Base-by-base conservation (phyloP, 2,113 vertebrate species). In the Oophaga pumilio region DNA sequence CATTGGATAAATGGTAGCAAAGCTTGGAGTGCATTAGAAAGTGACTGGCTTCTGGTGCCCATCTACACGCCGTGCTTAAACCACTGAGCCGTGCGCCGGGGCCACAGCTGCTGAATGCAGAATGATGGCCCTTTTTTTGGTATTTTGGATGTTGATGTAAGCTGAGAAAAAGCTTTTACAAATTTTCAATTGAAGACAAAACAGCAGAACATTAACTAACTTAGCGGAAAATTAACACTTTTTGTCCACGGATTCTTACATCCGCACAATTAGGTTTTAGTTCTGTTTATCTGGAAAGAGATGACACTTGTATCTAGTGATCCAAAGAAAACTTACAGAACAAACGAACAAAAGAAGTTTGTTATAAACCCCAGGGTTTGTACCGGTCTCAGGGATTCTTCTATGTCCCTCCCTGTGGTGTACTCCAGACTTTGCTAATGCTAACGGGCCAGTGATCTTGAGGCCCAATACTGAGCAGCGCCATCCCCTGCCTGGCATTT, bases 1-100 rank as follows among this genome's bases (percentile, higher is more conserved):
- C 87, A 88, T 18, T 66, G 81, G 81, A 84, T 88, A 77, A 84
- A 83, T 77, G 49, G 71, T 57, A 82, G 71, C 15, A 60, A 49
- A 76, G 68, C 56, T 68, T 28, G 86, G 33, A 76, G 76, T 76
- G 62, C 79, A 84, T 83, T 88, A 88, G 69, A 59, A 76, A 84
- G 57, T 83, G 68, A 74, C 56, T 73, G 52, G 66, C 79, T 87
- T 82, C 57, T 73, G 85, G 76, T 49, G 57, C 76, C 76, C 62
- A 57, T 80, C 64, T 52, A 80, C 62, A 20, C 13, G 4, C 49
- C 1, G 24, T 22, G 74, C 62, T 73, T 26, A 82, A 77, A 57
- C 49, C 57, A 74, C 22, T 77, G 71, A 76, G 49, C 57, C 56
- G 12, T 77, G 49, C 49, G 68, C 66, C 15, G 68, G 77, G 78